Evolutionary conservation across 2,113 vertebrate genomes (phyloP), one percentile per base, ranked within the genome.

Genomic region (Oncorhynchus clarkii): DNA sequence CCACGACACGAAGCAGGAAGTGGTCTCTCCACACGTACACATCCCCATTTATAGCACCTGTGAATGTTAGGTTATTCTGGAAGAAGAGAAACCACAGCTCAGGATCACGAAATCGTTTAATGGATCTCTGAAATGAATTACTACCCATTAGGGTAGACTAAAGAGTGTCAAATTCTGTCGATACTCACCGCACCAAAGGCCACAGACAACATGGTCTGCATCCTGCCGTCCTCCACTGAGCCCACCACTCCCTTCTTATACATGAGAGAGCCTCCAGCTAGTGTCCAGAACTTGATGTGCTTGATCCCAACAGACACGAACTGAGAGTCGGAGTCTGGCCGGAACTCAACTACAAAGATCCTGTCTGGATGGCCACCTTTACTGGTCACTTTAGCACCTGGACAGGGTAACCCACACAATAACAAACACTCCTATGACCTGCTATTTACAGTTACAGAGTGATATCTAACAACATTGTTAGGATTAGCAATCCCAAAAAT

Each of bases 241-340:
- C 97, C 95, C 11, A 98, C 94, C 86, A 96, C 94, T 27, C 98
- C 98, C 75, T 99, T 99, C 91, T 98, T 99, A 84, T 96, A 97
- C 4, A 99, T 89, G 73, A 99, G 93, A 2, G 97, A 95, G 0
- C 97, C 96, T 79, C 98, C 98, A 4, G 96, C 97, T 87, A 99
- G 89, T 0, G 95, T 97, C 98, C 98, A 99, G 93, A 99, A 99
- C 92, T 99, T 99, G 88, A 99, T 97, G 88, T 99, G 97, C 85
- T 99, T 99, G 78, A 99, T 95, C 49, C 98, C 98, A 7, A 98
- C 97, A 0, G 98, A 99, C 77, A 99, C 97, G 54, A 99, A 99
- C 88, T 99, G 98, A 0, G 96, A 96, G 88, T 99, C 97, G 0
- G 97, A 99, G 86, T 99, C 98, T 0, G 97, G 98, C 72, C 98